These are phyloP conservation scores for Athrips mouffetella DNA, from an alignment of 2,888 invertebrate species.

Conservation along the genomic window DNA sequence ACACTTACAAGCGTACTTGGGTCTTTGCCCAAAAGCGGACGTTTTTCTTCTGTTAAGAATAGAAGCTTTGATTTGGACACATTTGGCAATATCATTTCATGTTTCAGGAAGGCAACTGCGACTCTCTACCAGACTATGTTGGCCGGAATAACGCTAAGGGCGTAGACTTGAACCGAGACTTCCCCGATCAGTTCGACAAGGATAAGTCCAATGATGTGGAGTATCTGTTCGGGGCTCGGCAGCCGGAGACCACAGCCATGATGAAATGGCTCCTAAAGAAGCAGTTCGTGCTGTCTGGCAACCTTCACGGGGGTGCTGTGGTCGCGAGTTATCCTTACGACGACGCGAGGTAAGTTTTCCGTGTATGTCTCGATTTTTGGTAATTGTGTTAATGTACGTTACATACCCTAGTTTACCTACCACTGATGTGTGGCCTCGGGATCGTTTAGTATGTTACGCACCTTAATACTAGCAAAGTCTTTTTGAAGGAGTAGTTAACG, in stretches of 20 bases:
- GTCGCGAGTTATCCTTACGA: conserved; percentile 99
- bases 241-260: conserved; percentile 92
- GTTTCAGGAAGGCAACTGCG: conserved; percentile 87
- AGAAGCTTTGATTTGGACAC: too few species aligned
- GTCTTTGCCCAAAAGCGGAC: too few species aligned
- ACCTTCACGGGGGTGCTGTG: conserved; percentile 97
- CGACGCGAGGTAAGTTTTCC: conserved; percentile 85
- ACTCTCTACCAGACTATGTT: conserved; percentile 80
- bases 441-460: too few species aligned
- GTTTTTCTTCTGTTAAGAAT: too few species aligned
- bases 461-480: too few species aligned
- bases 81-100: too few species aligned
- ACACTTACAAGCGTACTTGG: too few species aligned
- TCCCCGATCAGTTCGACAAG: conserved; percentile 91
- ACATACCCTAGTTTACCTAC: too few species aligned
- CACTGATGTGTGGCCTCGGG: too few species aligned
- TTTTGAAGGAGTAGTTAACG: too few species aligned
- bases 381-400: too few species aligned
- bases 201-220: conserved; percentile 53
- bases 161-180: conserved; percentile 93
- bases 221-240: conserved; percentile 78
- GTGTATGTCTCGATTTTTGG: neutral
- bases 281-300: conserved; percentile 95
- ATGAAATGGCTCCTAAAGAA: conserved; percentile 92
- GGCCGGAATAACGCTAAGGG: conserved; percentile 91